A percentile compares a stretch with the other conserved stretches of the same genome.
Conservation (phyloP, 2,888 invertebrate species). For the Notodonta ziczac region DNA sequence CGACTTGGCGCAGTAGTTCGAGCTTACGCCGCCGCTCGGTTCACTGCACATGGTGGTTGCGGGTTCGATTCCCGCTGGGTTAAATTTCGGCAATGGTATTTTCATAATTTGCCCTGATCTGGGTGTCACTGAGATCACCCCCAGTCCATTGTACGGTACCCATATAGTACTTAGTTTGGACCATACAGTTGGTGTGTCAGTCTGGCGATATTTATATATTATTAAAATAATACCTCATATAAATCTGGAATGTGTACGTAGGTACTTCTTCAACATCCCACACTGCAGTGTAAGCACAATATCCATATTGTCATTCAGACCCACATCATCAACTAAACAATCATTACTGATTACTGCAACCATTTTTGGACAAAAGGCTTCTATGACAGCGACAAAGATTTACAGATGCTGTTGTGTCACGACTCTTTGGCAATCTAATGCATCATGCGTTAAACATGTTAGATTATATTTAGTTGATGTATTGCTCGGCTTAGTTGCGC, state of each 20-base stretch:
- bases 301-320: not conserved
- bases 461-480: constrained; percentile 28
- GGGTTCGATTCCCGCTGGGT: too few relatives aligned
- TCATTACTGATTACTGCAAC: constrained; percentile 19
- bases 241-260: not conserved
- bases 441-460: constrained; percentile 31
- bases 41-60: too few relatives aligned
- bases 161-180: too few relatives aligned
- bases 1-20: too few relatives aligned
- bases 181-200: too few relatives aligned
- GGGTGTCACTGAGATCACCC: too few relatives aligned
- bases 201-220: too few relatives aligned
- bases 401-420: constrained; percentile 30
- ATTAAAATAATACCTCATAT: too few relatives aligned
- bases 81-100: too few relatives aligned
- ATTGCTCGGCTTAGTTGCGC: constrained; percentile 46
- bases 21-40: too few relatives aligned
- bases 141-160: too few relatives aligned
- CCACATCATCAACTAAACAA: constrained; percentile 7
- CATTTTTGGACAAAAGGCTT: constrained; percentile 16
- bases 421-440: constrained; percentile 29
- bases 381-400: constrained; percentile 19
- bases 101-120: too few relatives aligned
- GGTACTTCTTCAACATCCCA: not conserved
- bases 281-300: not conserved